A percentile compares a stretch with the other conserved stretches of the same genome.
Evolutionary conservation across 2,888 invertebrate species (phyloP).

Genomic region (Serrognathus titanus): DNA sequence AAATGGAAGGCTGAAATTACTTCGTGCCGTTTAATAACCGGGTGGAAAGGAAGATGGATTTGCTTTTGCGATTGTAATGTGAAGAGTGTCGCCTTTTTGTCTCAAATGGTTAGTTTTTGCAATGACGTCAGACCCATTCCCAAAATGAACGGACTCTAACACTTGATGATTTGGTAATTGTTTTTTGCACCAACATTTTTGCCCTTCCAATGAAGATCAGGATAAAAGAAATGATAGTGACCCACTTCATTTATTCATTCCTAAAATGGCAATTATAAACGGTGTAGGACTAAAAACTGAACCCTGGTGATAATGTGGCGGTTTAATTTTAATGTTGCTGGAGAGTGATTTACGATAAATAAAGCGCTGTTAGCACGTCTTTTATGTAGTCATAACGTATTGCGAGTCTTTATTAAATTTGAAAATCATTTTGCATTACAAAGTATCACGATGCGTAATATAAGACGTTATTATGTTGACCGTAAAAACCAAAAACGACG

Average conservation of each 20-base stretch:
- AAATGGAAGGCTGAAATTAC: conserved; percentile 2
- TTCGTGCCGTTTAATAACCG: background rate
- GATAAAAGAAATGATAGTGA: background rate
- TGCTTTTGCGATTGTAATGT: background rate
- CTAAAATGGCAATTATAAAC: no score
- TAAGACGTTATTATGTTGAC: background rate
- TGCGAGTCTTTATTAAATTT: background rate
- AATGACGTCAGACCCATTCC: background rate
- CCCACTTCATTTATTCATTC: background rate
- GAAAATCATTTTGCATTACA: background rate
- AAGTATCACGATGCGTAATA: background rate
- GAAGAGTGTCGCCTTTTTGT: no score
- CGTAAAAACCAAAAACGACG: conserved; percentile 34
- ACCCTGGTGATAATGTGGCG: no score
- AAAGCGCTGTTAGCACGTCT: no score
- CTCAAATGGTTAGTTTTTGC: no score
- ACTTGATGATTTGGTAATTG: no score
- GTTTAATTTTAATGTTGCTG: no score
- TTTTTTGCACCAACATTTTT: no score
- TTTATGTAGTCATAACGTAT: background rate
- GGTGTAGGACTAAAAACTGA: no score
- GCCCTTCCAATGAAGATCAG: background rate
- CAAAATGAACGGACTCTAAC: background rate
- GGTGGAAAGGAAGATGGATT: background rate
- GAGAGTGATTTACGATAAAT: no score